Percentiles rank a stretch among this genome's conserved stretches.
Conservation (phyloP, 30 jellyfish, hydroid and myxozoan species). For the Chrysaora quinquecirrha region DNA sequence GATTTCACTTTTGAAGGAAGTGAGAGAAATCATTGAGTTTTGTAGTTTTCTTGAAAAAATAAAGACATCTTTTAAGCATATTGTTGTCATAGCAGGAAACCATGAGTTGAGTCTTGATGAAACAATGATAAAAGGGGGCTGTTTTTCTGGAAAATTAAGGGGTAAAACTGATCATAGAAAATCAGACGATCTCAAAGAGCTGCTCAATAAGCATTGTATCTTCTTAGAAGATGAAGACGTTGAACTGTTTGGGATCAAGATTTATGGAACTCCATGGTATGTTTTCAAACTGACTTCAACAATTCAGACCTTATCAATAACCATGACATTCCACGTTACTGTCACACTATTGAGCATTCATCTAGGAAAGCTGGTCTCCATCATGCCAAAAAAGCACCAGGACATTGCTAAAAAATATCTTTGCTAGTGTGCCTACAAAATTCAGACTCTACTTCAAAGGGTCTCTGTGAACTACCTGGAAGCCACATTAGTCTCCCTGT, state of each 20-base stretch:
- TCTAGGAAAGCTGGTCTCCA: no score
- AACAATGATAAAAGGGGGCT: slow-evolving; percentile 27
- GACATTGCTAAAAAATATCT: no score
- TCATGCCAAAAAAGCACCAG: no score
- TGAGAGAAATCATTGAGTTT: slow-evolving; percentile 67
- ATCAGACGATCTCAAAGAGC: slow-evolving; percentile 47
- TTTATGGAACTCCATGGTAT: slow-evolving; percentile 97
- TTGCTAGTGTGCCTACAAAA: no score
- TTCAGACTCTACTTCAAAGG: no score
- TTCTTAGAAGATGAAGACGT: slow-evolving; percentile 77
- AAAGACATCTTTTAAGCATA: slow-evolving; percentile 61
- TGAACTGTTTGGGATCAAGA: slow-evolving; percentile 69
- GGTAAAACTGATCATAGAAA: slow-evolving; percentile 32
- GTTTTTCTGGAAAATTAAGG: slow-evolving; percentile 55
- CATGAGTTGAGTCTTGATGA: slow-evolving; percentile 88
- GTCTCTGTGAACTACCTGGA: no score
- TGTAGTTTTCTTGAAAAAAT: slow-evolving; percentile 45
- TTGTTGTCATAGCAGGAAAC: slow-evolving; percentile 95
- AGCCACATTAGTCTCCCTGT: no score
- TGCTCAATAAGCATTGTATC: slow-evolving; percentile 67
- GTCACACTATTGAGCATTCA: no score
- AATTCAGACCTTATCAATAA: no score
- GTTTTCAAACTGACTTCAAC: no score
- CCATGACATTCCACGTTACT: no score
- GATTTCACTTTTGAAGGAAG: slow-evolving; percentile 85